Base-by-base conservation (phyloP, 2,888 invertebrate species). In the Caenorhabditis angaria region DNA sequence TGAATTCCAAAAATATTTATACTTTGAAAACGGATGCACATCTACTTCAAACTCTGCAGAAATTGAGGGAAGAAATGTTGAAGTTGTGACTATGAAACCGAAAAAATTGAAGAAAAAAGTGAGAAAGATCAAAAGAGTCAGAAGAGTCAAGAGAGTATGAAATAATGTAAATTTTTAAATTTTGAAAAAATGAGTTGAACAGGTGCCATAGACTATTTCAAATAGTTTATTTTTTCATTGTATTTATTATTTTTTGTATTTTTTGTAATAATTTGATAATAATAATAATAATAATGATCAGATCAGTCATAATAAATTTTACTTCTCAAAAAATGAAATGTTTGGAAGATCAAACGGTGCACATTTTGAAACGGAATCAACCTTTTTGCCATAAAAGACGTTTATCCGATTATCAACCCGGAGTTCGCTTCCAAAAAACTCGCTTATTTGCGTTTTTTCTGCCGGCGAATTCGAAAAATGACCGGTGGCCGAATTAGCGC, bases 21-120 rank as follows among this genome's bases (percentile, higher is more conserved):
- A 86, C 70, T 85, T 86, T 56, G 86, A 86, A 64, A 86, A 86
- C 56, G 80, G 82, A 4, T 84, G 83, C 59, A 71, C 72, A 1
- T 41, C 58, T n/a, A 60, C 61, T 24, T 66, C 66, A 22, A 12
- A 25, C 22, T 22, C 22, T 22, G 22, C 6, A 10, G 68, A 63
- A n/a, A n/a, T 60, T 20, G 12, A 25, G 24, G 71, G 63, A 3
- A 28, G 66, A 25, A 63, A 66, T 22, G 66, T 71, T 1, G 71
- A 71, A 35, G 50, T 71, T 0, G 66, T 71, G 12, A 48, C 66
- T 1, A 51, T 59, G 32, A 71, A 71, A 61, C 66, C 71, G 28
- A 71, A 71, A 50, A 71, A 71, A 25, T 24, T 66, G 50, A 70
- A 70, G 55, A 65, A 64, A 14, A 41, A 41, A 41, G 41, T 41